Evolutionary conservation across 1,140 invertebrate genomes (phyloP).

Genomic region (Ceratosolen solmsi): DNA sequence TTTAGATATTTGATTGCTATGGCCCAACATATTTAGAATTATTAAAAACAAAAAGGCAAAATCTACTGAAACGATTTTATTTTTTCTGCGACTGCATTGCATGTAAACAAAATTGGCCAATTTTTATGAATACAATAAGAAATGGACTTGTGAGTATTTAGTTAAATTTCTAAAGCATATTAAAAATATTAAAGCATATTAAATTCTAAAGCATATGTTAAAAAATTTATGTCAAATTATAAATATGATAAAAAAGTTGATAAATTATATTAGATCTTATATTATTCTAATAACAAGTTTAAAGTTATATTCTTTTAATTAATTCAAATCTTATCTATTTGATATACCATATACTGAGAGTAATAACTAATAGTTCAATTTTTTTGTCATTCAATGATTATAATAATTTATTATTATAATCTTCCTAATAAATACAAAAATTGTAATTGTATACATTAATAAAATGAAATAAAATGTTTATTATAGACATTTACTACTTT

Average conservation of each 20-base stretch:
- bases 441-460: neutral
- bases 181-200: too few species aligned
- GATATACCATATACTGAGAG: too few species aligned
- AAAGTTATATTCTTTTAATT: too few species aligned
- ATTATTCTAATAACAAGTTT: too few species aligned
- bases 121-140: constrained; percentile 1
- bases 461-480: neutral
- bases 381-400: too few species aligned
- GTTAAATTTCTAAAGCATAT: neutral
- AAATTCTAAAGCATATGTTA: neutral
- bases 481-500: constrained; percentile 2
- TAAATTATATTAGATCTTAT: neutral
- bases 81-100: constrained; percentile 41
- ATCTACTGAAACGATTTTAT: constrained; percentile 5
- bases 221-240: neutral
- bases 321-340: too few species aligned
- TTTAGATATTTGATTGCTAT: constrained; percentile 36
- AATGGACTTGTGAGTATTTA: constrained; percentile 18
- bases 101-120: constrained; percentile 35
- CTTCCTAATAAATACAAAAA: neutral
- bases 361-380: too few species aligned
- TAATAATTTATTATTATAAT: too few species aligned
- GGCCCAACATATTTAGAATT: constrained; percentile 33
- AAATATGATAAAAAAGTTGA: neutral
- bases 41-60: neutral